Percentiles rank a stretch among this genome's conserved stretches.
These are phyloP conservation scores for Agrotis exclamationis DNA, from an alignment of 2,888 invertebrate species.

Conservation along the genomic window DNA sequence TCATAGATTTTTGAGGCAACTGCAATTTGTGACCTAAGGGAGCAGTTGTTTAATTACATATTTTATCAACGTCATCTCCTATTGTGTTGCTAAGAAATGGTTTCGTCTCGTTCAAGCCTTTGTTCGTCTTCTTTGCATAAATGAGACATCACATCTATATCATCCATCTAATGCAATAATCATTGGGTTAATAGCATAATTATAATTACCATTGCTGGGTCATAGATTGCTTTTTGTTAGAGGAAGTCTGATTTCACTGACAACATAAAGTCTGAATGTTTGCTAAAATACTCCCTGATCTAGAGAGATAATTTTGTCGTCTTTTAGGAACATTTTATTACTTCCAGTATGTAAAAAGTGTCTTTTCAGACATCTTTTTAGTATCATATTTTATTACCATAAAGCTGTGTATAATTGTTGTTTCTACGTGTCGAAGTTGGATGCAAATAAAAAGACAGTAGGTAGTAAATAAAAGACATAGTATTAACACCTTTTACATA, in stretches of 20 bases:
- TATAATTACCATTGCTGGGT: too few species aligned
- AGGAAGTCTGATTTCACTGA: neutral
- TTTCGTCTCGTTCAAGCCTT: neutral
- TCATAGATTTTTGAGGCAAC: neutral
- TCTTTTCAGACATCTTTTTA: neutral
- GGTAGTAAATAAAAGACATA: conserved; percentile 69
- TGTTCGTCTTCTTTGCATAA: neutral
- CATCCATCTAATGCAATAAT: neutral
- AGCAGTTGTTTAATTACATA: conserved; percentile 11
- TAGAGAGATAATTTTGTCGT: neutral
- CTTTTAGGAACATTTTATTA: too few species aligned
- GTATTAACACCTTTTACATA: conserved; percentile 89
- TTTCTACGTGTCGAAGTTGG: neutral
- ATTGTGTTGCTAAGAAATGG: neutral
- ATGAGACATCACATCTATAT: neutral
- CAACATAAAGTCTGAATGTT: neutral
- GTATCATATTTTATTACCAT: too few species aligned
- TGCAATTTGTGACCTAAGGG: neutral
- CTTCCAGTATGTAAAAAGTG: neutral
- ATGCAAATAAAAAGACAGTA: conserved; percentile 54
- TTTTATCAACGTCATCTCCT: neutral
- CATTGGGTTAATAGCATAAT: too few species aligned
- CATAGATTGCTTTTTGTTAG: too few species aligned
- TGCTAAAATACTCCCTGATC: neutral
- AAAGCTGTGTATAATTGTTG: neutral